Evolutionary conservation across 2,888 invertebrate species (phyloP), one percentile per base, ranked within the genome.

Genomic region (Xylota sylvarum): DNA sequence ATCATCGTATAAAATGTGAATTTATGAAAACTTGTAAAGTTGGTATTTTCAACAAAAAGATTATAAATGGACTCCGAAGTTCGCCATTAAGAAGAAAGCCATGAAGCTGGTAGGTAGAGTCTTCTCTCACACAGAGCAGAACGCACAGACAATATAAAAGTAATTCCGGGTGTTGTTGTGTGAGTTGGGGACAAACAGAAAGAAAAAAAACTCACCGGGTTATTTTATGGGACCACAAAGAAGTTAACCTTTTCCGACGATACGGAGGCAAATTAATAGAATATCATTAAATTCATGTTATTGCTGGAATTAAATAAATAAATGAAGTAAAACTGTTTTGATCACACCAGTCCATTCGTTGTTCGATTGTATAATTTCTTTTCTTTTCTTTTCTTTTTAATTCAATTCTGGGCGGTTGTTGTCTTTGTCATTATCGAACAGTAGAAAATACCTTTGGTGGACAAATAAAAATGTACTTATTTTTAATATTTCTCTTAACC

Each of bases 1-100:
- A 86, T 86, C 86, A 82, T 86, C 86, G 73, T 86, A 82, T 82
- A 86, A 86, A 86, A 86, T 86, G 72, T 86, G 86, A 86, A 86
- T 86, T 82, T 86, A 86, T 82, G 82, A 86, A 86, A 86, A 86
- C 86, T 74, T 86, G 82, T 82, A 82, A 82, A 69, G 82, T 82
- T 86, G 86, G 86, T 81, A 82, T 86, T 81, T 86, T 86, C 52
- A 82, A 86, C 86, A 86, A 86, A 82, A 86, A 86, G 86, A 82
- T 86, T 86, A 86, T 86, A 86, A 86, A 86, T 86, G 82, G 72
- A 86, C 78, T 82, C 67, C 69, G 77, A 86, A 82, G 77, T 73
- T 86, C 64, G 67, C 81, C 72, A 86, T 81, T 81, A 77, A 86
- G 67, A 81, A 67, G 70, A 72, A 82, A 86, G 67, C 64, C 64